phyloP scores from a whole-genome alignment of 2,888 invertebrate genomes.

The Acrobasis repandana region DNA sequence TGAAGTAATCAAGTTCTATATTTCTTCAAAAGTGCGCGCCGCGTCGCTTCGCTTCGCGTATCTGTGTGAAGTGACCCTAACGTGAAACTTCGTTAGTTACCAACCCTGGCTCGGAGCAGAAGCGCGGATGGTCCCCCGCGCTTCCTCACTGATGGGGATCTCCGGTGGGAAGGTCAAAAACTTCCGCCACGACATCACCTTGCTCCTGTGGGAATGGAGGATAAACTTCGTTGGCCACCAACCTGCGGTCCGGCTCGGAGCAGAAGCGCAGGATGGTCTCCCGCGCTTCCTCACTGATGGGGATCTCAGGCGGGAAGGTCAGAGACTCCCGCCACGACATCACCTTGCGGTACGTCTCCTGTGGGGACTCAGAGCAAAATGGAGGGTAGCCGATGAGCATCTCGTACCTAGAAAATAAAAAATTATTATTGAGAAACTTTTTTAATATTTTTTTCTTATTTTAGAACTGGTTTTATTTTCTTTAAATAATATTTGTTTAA shows the following conservation, averaged over 20 bases:
- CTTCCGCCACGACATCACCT: background rate
- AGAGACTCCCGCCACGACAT: constrained; percentile 99
- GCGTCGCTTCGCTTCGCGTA: too few species aligned
- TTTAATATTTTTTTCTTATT: background rate
- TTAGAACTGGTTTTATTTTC: too few species aligned
- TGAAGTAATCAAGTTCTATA: too few species aligned
- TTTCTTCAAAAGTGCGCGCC: too few species aligned
- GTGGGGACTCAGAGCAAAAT: constrained; percentile 99
- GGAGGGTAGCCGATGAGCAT: constrained; percentile 99
- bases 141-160: too few species aligned
- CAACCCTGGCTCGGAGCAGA: too few species aligned
- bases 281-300: constrained; percentile 98
- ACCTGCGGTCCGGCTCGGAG: constrained; percentile 96
- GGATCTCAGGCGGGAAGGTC: constrained; percentile 99
- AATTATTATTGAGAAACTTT: background rate
- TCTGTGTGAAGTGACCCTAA: too few species aligned
- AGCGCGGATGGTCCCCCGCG: too few species aligned
- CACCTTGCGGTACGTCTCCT: constrained; percentile 96
- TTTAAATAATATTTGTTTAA: too few species aligned
- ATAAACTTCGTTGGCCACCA: constrained; percentile 48
- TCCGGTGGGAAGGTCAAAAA: background rate
- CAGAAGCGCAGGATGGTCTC: constrained; percentile 98
- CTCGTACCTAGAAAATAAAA: constrained; percentile 85
- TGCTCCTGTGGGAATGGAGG: background rate
- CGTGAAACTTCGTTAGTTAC: too few species aligned